Conservation (phyloP, 2,888 invertebrate genomes). For the Harpagoxenus sublaevis region DNA sequence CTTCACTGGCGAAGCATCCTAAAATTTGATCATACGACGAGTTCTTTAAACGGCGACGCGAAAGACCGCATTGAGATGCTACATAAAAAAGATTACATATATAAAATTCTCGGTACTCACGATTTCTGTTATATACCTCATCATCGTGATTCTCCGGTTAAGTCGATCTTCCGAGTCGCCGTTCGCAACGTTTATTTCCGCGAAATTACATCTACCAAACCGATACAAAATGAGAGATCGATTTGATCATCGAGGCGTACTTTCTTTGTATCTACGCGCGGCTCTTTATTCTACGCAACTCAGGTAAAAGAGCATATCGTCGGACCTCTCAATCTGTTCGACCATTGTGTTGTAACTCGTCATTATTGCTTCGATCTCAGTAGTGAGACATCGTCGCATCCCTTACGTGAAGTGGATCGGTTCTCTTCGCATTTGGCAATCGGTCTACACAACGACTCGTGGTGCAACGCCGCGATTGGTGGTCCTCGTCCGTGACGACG, state of each 20-base stretch:
- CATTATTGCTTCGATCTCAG: conserved; percentile 53
- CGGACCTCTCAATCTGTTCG: conserved; percentile 59
- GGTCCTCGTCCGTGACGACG: conserved; percentile 68
- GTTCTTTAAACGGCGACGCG: conserved; percentile 61
- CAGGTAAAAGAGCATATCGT: conserved; percentile 59
- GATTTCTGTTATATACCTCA: conserved; percentile 32
- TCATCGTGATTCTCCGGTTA: conserved; percentile 50
- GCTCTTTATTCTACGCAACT: conserved; percentile 36
- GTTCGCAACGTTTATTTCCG: conserved; percentile 49
- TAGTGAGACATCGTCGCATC: conserved; percentile 53
- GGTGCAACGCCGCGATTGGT: conserved; percentile 70
- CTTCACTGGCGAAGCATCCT: conserved; percentile 51
- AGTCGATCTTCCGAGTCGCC: conserved; percentile 48
- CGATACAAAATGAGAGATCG: conserved; percentile 58
- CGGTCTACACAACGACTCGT: conserved; percentile 72
- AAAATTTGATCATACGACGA: conserved; percentile 55
- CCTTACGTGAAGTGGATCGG: conserved; percentile 63
- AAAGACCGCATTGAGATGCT: conserved; percentile 57
- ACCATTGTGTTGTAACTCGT: conserved; percentile 53
- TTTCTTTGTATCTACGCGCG: conserved; percentile 54
- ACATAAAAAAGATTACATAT: conserved; percentile 64
- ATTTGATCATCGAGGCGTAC: conserved; percentile 33
- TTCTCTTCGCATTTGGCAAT: conserved; percentile 72
- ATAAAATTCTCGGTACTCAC: conserved; percentile 46
- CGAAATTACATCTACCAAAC: conserved; percentile 47